These are phyloP conservation scores for Oreonectes daqikongensis DNA, from an alignment of 2,797 vertebrate genomes.

Conservation along the genomic window DNA sequence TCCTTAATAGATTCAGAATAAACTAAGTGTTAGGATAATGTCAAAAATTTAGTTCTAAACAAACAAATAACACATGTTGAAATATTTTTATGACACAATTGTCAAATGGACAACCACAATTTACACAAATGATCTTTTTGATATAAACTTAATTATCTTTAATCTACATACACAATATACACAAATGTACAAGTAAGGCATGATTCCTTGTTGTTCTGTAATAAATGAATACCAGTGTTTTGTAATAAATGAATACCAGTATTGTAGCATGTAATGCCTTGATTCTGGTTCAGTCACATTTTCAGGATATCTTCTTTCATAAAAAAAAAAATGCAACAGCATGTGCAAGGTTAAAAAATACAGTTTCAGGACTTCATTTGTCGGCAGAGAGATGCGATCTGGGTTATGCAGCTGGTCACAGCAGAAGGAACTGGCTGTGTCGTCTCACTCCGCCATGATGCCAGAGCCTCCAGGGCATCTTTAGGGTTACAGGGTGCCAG, in stretches of 20 bases:
- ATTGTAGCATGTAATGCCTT: not conserved
- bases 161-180: slow-evolving; percentile 42
- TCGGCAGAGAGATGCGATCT: slow-evolving; percentile 79
- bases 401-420: slow-evolving; percentile 80
- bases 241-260: not conserved
- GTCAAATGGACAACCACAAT: not conserved
- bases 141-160: slow-evolving; percentile 28
- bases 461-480: slow-evolving; percentile 79
- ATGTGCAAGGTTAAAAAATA: not conserved
- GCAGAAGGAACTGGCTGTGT: slow-evolving; percentile 76
- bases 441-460: slow-evolving; percentile 79
- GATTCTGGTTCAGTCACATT: not conserved
- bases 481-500: slow-evolving; percentile 87
- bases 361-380: slow-evolving; percentile 54
- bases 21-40: not conserved
- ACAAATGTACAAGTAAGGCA: slow-evolving; percentile 39
- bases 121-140: slow-evolving; percentile 22
- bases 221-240: not conserved
- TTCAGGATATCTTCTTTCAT: not conserved
- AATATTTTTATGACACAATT: not conserved
- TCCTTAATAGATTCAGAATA: no score
- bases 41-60: not conserved
- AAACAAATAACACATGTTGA: not conserved
- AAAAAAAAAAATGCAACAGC: not conserved
- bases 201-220: no score